A percentile compares a stretch with the other conserved stretches of the same genome.
Evolutionary conservation across 2,113 vertebrate genomes (phyloP).

Genomic region (Daubentonia madagascariensis): DNA sequence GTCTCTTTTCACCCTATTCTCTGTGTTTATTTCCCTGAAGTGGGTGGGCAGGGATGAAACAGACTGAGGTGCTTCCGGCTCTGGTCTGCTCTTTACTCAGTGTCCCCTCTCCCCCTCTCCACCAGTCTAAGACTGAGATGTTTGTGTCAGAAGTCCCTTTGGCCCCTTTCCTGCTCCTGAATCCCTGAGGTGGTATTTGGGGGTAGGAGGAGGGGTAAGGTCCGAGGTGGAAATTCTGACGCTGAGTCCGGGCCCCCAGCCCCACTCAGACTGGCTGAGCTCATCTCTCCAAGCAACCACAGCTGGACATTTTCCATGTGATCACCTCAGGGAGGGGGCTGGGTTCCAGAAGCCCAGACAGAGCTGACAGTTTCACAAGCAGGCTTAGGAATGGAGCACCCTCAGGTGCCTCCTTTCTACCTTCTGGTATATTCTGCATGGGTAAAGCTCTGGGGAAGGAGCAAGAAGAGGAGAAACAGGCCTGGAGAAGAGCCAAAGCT

Average conservation of each 20-base stretch:
- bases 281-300: slow-evolving; percentile 69
- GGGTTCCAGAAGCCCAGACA: slow-evolving; percentile 41
- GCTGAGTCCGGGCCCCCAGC: slow-evolving; percentile 59
- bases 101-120: background rate
- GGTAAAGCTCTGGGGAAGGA: background rate
- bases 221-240: slow-evolving; percentile 74
- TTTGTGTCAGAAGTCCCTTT: slow-evolving; percentile 44
- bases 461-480: background rate
- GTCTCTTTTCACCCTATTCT: background rate
- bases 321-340: slow-evolving; percentile 63
- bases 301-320: slow-evolving; percentile 70
- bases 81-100: background rate
- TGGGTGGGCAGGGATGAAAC: background rate
- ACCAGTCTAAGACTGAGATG: background rate
- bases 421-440: background rate
- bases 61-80: background rate
- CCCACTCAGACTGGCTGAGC: slow-evolving; percentile 63
- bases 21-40: background rate
- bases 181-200: slow-evolving; percentile 58
- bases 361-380: background rate
- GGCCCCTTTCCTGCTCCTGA: slow-evolving; percentile 53
- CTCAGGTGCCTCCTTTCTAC: background rate
- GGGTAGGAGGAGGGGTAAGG: slow-evolving; percentile 14
- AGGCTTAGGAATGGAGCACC: background rate
- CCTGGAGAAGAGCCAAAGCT: background rate